Evolutionary conservation across 2,888 invertebrate species (phyloP), one percentile per base, ranked within the genome.

Genomic region (Drosophila mulleri): DNA sequence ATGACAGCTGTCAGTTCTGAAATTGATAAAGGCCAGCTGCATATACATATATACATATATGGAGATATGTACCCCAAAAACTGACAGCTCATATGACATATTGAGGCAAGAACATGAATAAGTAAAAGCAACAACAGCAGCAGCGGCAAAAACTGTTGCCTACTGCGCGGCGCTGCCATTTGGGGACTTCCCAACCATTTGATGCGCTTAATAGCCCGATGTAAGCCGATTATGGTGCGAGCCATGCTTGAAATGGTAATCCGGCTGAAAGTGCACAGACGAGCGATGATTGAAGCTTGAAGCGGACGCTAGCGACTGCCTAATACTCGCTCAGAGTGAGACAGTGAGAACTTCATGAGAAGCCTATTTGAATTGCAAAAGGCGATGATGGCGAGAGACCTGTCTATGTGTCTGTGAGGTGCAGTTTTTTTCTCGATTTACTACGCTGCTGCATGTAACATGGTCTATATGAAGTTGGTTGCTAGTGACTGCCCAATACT

Each of bases 171-270:
- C 50, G 50, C 18, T 52, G 52, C 12, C 35, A 16, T 20, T 52
- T 52, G 20, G 32, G 50, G 32, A 32, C 18, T 35, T 35, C 12
- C 7, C 32, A 14, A 14, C 32, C 50, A 14, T 7, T 50, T 50
- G 2, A 37, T 16, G 37, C 20, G 26, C 41, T 54, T 54, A 54
- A 41, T 41, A 41, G 54, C 41, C 26, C 41, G 26, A 26, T 41
- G 37, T 53, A 53, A 53, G 53, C 54, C 39, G 54, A n/a, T 54
- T 54, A 54, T 8, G 26, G 54, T 18, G 41, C n/a, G 26, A 29
- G 16, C 52, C 52, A 23, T 37, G 52, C 8, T 23, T 16, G 11
- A 37, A 53, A 53, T 37, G 16, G 23, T 26, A 39, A 39, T 54
- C 54, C 39, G 26, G 3, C 39, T 39, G 12, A 54, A 26, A 54